Evolutionary conservation across 1,140 invertebrate genomes (phyloP).

Genomic region (Leptonema lineaticorne): DNA sequence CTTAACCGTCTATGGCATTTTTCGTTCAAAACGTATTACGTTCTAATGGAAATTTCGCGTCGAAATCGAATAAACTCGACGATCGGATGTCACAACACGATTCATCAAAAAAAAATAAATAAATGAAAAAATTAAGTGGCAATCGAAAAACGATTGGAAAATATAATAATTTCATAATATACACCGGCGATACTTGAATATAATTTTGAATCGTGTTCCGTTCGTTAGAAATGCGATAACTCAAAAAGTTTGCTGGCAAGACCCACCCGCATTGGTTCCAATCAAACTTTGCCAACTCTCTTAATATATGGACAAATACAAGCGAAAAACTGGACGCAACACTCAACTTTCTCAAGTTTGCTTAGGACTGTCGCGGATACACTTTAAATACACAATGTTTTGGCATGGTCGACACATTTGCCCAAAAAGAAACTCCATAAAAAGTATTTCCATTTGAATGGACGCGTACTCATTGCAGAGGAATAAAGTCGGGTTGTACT

Average conservation of each 20-base stretch:
- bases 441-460: conserved; percentile 30
- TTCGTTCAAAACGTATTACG: conserved; percentile 16
- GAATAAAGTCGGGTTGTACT: conserved; percentile 21
- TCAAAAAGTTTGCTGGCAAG: conserved; percentile 21
- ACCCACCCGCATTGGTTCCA: conserved; percentile 23
- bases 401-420: conserved; percentile 16
- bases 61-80: neutral
- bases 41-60: neutral
- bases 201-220: too few species aligned
- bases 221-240: conserved; percentile 1
- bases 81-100: neutral
- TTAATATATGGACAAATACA: conserved; percentile 2
- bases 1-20: conserved; percentile 20
- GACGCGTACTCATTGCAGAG: conserved; percentile 1
- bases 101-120: neutral
- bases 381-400: conserved; percentile 25
- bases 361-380: neutral
- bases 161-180: neutral
- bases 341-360: conserved; percentile 12
- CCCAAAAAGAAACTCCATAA: conserved; percentile 11
- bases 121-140: neutral
- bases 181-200: neutral
- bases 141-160: too few species aligned
- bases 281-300: conserved; percentile 10
- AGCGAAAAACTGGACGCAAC: neutral